These are phyloP conservation scores for Zaprionus capensis DNA, from an alignment of 1,140 invertebrate species.

Conservation along the genomic window DNA sequence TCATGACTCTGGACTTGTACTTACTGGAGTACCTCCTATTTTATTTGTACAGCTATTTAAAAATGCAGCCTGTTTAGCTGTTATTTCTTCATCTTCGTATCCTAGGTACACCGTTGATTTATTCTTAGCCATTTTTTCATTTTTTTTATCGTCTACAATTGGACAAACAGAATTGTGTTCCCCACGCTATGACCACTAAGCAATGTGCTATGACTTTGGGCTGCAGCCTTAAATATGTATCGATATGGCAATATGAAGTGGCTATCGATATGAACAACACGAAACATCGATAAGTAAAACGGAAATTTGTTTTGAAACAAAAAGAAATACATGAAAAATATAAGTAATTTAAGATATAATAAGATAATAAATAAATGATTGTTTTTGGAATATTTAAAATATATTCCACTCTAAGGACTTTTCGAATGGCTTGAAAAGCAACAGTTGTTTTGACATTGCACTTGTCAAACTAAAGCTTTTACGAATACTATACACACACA, in stretches of 20 bases:
- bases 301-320: not conserved
- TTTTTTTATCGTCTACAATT: slow-evolving; percentile 37
- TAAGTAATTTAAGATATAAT: not conserved
- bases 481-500: slow-evolving; percentile 47
- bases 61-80: slow-evolving; percentile 86
- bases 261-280: slow-evolving; percentile 11
- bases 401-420: not conserved
- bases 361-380: no score
- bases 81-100: slow-evolving; percentile 89
- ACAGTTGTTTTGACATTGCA: slow-evolving; percentile 53
- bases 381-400: not conserved
- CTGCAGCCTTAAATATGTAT: slow-evolving; percentile 8
- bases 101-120: slow-evolving; percentile 87
- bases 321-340: not conserved
- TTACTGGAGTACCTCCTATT: slow-evolving; percentile 87
- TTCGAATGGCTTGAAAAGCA: slow-evolving; percentile 21
- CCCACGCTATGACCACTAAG: slow-evolving; percentile 13
- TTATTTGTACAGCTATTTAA: slow-evolving; percentile 89
- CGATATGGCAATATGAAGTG: not conserved
- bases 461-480: slow-evolving; percentile 55
- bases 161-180: slow-evolving; percentile 26
- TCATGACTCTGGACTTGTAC: slow-evolving; percentile 28
- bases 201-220: slow-evolving; percentile 1
- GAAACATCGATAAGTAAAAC: slow-evolving; percentile 26
- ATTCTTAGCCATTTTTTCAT: slow-evolving; percentile 85